Base-by-base conservation (phyloP, 2,797 vertebrate species). In the Danio kyathit region DNA sequence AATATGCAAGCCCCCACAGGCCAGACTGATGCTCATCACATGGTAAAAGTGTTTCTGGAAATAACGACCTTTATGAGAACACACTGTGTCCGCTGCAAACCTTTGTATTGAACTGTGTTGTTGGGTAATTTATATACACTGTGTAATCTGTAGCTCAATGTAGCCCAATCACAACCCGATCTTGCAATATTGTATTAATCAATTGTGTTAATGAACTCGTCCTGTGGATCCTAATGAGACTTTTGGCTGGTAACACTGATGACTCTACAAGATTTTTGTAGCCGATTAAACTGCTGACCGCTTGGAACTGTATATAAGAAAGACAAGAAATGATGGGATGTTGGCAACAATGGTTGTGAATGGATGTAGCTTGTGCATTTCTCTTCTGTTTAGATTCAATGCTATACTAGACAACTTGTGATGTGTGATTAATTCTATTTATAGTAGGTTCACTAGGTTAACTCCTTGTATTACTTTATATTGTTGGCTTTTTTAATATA, bases 11-110 rank as follows among this genome's bases (percentile, higher is more conserved):
- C 40, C 7, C 46, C 59, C 69, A 48, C 60, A 41, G 29, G 12
- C 40, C 51, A 48, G 6, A 54, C 7, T 13, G n/a, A 54, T 51
- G 29, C 52, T 40, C 61, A 69, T 70, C 19, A 61, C 51, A 72
- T 11, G 9, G 64, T 72, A 9, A 54, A 76, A 11, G 21, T 71
- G 65, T 17, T 75, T 60, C 17, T 74, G 52, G 5, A 52, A 38
- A 38, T 40, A 19, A 46, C 51, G 44, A 43, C 73, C 51, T 49
- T 80, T 76, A 54, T 80, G 40, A 74, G 71, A 63, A 64, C 21
- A 80, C 69, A 71, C 79, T 75, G 41, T 73, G 17, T 65, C 70
- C 51, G 74, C 81, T 83, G 69, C 82, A 79, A 75, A 60, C 52
- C 70, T 76, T 82, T 80, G 73, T 80, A 71, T 61, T 60, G 17